Base-by-base conservation (phyloP, 2,797 vertebrate species). In the Gymnodraco acuticeps region DNA sequence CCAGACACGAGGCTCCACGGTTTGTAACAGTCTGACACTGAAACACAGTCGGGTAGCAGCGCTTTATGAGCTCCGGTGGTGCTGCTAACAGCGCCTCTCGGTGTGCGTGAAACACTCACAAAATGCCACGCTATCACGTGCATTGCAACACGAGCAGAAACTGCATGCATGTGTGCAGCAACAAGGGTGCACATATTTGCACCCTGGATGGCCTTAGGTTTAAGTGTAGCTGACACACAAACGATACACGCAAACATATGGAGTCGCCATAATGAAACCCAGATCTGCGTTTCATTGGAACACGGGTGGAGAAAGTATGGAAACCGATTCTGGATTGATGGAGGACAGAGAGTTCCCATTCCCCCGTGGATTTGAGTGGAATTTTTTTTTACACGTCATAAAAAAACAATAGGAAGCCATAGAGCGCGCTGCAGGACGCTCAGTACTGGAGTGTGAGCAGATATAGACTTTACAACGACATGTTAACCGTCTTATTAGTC, bases 331-430 rank as follows among this genome's bases (percentile, higher is more conserved):
- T 31, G 80, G 81, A 79, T 55, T 41, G 68, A 77, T 58, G 76
- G 70, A 58, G 82, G 87, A 92, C 78, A 83, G 87, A 90, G 80
- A 82, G 84, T 81, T 88, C 69, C 70, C 70, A 51, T 88, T 83
- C 70, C 64, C 64, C 75, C 33, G 12, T 2, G n/a, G 87, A 82
- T 89, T 91, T 77, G 87, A 89, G 81, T 85, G 87, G 83, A 90
- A 87, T 93, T 87, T 89, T 90, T 78, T 82, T 93, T 92, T 87
- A 87, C 87, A 89, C 82, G 23, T 90, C 88, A 92, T 94, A 94
- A 88, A 92, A 91, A 92, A 89, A 89, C 85, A 85, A 92, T 88
- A 86, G 83, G 89, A 72, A 89, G 77, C 84, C 69, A 13, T 15
- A 59, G 78, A 71, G 75, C 88, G 81, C 15, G 88, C 90, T 91